phyloP scores from a whole-genome alignment of 2,113 vertebrate species.

The Podocnemis expansa region DNA sequence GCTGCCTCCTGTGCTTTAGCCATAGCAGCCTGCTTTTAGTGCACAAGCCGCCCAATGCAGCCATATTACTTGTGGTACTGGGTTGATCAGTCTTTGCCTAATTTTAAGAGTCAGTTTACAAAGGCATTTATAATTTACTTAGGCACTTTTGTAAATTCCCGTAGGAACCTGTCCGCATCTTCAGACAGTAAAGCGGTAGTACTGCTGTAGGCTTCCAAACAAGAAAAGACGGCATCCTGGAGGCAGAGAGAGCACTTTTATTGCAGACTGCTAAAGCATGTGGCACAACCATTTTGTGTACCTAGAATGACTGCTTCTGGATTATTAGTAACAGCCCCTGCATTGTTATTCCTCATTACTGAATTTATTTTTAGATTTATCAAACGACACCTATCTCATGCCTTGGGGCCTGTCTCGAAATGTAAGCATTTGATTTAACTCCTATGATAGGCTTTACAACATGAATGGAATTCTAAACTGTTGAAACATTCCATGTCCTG shows the following conservation, averaged over 20 bases:
- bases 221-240: background rate
- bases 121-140: background rate
- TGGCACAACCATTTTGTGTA: background rate
- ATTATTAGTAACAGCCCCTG: conserved; percentile 2
- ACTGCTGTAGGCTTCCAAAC: background rate
- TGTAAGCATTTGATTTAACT: background rate
- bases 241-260: background rate
- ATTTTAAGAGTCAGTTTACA: background rate
- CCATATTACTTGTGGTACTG: background rate
- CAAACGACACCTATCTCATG: background rate
- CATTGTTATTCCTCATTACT: background rate
- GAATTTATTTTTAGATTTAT: background rate
- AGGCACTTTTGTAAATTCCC: background rate
- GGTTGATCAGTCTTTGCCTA: background rate
- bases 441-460: background rate
- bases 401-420: background rate
- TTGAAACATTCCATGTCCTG: rapidly evolving
- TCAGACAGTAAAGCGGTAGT: background rate
- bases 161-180: background rate
- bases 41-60: background rate
- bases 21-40: background rate
- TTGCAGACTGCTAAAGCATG: background rate
- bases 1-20: rapidly evolving
- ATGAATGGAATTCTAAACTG: background rate
- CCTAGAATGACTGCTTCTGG: background rate